phyloP scores from a whole-genome alignment of 2,113 vertebrate genomes.

The Sciurus niger region DNA sequence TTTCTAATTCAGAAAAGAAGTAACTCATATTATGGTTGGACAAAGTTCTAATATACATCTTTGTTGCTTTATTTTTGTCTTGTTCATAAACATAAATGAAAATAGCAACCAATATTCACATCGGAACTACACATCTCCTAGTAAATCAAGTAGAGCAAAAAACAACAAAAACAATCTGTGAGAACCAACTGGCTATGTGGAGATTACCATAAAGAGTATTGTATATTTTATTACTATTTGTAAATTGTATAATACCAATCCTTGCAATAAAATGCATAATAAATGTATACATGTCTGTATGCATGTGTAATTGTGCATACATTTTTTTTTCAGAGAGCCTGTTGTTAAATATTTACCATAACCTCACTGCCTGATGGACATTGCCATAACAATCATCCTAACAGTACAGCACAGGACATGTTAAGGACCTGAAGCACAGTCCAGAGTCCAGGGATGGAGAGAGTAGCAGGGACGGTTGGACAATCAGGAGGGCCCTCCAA shows the following conservation, averaged over 20 bases:
- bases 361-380: background rate
- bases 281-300: background rate
- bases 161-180: background rate
- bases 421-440: background rate
- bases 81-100: background rate
- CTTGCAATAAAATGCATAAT: background rate
- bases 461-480: background rate
- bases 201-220: background rate
- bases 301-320: background rate
- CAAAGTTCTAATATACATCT: background rate
- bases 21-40: background rate
- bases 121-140: background rate
- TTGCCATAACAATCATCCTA: background rate
- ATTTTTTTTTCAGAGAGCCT: background rate
- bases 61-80: slow-evolving; percentile 41
- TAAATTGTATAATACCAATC: background rate
- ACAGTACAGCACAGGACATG: background rate
- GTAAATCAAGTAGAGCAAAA: background rate
- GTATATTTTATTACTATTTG: background rate
- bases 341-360: background rate
- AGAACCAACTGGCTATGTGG: background rate
- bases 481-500: background rate
- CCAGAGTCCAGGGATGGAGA: background rate
- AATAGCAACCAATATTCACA: background rate
- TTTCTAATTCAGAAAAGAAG: background rate